These are phyloP conservation scores for Lepilemur septentrionalis DNA, from an alignment of 2,797 vertebrate genomes.

Conservation along the genomic window DNA sequence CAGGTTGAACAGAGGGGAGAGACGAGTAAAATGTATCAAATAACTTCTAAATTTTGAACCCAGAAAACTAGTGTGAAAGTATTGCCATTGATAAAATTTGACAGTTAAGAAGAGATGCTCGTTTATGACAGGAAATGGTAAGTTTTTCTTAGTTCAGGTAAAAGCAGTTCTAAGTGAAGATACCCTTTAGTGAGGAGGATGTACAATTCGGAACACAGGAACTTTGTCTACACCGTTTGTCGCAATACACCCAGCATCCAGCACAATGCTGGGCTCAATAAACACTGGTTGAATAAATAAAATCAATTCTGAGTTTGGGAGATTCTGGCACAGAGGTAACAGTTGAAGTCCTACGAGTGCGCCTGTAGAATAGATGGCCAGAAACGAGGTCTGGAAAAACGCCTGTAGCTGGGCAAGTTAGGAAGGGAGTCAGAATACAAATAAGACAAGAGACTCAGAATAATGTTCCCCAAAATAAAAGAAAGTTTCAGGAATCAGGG, in stretches of 20 bases:
- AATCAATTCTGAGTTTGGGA: not conserved
- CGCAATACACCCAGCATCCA: not conserved
- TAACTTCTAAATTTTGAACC: constrained; percentile 1
- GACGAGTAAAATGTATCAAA: not conserved
- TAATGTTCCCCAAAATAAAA: not conserved
- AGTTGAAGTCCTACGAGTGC: not conserved
- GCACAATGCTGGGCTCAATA: not conserved
- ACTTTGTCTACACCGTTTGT: not conserved
- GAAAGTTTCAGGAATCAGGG: not conserved
- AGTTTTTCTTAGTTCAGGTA: not conserved
- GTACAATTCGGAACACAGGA: not conserved
- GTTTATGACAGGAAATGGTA: not conserved
- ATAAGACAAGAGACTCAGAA: not conserved
- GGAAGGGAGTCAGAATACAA: not conserved
- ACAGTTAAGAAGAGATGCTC: not conserved
- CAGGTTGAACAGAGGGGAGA: not conserved
- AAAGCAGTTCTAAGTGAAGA: not conserved
- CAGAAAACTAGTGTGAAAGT: not conserved
- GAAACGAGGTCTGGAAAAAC: not conserved
- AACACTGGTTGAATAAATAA: not conserved
- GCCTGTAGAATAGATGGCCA: not conserved
- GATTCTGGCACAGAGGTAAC: not conserved
- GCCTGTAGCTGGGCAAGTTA: not conserved
- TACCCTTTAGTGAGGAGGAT: not conserved
- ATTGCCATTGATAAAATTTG: not conserved